Base-by-base conservation (phyloP, 2,113 vertebrate species). In the Anhinga rufa region DNA sequence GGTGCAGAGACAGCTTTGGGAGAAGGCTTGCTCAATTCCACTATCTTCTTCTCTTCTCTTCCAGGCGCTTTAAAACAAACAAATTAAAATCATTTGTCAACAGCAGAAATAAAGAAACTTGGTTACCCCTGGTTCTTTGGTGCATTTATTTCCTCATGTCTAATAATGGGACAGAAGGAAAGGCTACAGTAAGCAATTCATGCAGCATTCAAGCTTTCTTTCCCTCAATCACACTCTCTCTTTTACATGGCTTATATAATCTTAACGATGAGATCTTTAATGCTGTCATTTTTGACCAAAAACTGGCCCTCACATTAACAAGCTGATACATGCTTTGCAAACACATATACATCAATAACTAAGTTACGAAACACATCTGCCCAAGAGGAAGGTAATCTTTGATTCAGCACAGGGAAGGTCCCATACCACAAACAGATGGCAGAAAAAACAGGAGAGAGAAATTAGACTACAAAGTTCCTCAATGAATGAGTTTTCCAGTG, bases 11-110 rank as follows among this genome's bases (percentile, higher is more conserved):
- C 29, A 49, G 69, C 55, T 96, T 66, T 97, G 74, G 89, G 82
- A 93, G 55, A 92, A 78, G 95, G n/a, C 25, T 93, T 97, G 86
- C 24, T 97, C 87, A 91, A 60, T 78, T 98, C 97, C 74, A 96
- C 87, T 1, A 94, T 26, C 74, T 90, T 98, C 88, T 98, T 98
- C 44, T 98, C 98, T 87, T 98, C 98, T 77, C 88, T 98, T 91
- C 91, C 81, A 93, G 97, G 97, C 92, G 69, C 92, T 96, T 92
- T 89, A 80, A 94, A 77, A 76, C 36, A 72, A 93, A 55, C 15
- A 15, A 21, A 52, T 20, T 38, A 68, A 10, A 19, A 17, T 6
- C 3, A 14, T 25, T 79, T 20, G 13, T 64, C 38, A 77, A 64
- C 6, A 55, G 58, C 18, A 77, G 69, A 54, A 83, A 44, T 40